Conservation (phyloP, 1,140 invertebrate genomes). For the Temnothorax nylanderi region DNA sequence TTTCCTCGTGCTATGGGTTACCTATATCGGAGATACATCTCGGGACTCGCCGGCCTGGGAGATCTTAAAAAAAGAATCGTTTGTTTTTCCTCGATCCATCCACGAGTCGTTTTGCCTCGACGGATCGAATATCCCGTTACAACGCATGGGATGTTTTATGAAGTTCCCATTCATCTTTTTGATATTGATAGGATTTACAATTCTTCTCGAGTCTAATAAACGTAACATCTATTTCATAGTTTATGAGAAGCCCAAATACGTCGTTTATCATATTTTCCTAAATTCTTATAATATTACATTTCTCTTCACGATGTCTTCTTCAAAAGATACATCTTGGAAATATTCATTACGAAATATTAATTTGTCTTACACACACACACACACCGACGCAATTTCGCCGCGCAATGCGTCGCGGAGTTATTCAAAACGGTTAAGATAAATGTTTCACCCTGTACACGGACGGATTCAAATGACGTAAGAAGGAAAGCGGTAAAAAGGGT, state of each 20-base stretch:
- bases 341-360: conserved; percentile 38
- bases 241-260: neutral
- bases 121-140: conserved; percentile 15
- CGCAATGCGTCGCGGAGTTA: conserved; percentile 30
- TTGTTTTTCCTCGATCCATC: conserved; percentile 43
- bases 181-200: conserved; percentile 24
- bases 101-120: conserved; percentile 14
- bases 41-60: neutral
- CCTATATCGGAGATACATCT: conserved; percentile 24
- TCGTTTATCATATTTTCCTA: neutral
- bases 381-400: conserved; percentile 1
- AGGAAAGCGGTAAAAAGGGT: conserved; percentile 1
- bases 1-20: neutral
- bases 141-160: conserved; percentile 17
- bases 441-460: conserved; percentile 39
- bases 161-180: conserved; percentile 41
- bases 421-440: conserved; percentile 48
- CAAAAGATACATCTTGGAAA: conserved; percentile 20
- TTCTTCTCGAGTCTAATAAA: conserved; percentile 21
- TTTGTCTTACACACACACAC: neutral
- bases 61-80: conserved; percentile 61
- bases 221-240: neutral
- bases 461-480: conserved; percentile 30
- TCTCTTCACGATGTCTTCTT: neutral
- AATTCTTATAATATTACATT: too few species aligned